A percentile compares a stretch with the other conserved stretches of the same genome.
These are phyloP conservation scores for Drosophila vallismaia DNA, from an alignment of 2,888 invertebrate genomes.

Conservation along the genomic window DNA sequence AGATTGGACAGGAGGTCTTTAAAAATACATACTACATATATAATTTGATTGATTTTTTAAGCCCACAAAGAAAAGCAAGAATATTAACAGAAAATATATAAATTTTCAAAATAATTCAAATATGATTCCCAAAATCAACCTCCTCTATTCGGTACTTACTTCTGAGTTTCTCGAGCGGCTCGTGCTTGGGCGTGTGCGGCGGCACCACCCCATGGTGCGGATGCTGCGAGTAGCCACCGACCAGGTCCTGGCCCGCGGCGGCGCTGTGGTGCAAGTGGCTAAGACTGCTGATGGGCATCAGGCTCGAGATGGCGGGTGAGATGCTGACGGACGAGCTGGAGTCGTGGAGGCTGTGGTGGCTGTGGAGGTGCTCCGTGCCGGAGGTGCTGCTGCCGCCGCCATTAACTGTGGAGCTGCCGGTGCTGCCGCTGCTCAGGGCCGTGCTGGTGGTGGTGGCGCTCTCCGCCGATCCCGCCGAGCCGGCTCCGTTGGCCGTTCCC, in stretches of 20 bases:
- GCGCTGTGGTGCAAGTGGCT: constrained; percentile 83
- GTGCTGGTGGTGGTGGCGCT: constrained; percentile 80
- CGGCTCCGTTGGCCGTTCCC: constrained; percentile 84
- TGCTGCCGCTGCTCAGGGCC: constrained; percentile 80
- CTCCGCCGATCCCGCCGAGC: constrained; percentile 80
- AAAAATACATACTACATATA: not conserved
- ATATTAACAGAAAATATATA: too few relatives aligned
- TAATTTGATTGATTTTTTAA: not conserved
- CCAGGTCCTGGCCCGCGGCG: constrained; percentile 83
- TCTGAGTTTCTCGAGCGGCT: constrained; percentile 90
- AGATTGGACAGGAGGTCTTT: not conserved
- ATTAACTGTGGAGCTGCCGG: constrained; percentile 81
- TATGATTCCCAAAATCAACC: too few relatives aligned
- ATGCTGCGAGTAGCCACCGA: constrained; percentile 84
- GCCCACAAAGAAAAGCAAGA: too few relatives aligned
- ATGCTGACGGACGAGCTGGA: constrained; percentile 86
- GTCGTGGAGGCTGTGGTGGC: constrained; percentile 85
- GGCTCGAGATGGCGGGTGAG: constrained; percentile 86
- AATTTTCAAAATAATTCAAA: too few relatives aligned
- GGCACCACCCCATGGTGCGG: constrained; percentile 86
- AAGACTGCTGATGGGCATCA: constrained; percentile 84
- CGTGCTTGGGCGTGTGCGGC: constrained; percentile 86
- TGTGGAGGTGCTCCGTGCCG: constrained; percentile 81
- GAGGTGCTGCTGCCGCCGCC: constrained; percentile 78
- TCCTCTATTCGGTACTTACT: constrained; percentile 84